These are phyloP conservation scores for Drosophila lowei DNA, from an alignment of 1,140 invertebrate species.

Conservation along the genomic window DNA sequence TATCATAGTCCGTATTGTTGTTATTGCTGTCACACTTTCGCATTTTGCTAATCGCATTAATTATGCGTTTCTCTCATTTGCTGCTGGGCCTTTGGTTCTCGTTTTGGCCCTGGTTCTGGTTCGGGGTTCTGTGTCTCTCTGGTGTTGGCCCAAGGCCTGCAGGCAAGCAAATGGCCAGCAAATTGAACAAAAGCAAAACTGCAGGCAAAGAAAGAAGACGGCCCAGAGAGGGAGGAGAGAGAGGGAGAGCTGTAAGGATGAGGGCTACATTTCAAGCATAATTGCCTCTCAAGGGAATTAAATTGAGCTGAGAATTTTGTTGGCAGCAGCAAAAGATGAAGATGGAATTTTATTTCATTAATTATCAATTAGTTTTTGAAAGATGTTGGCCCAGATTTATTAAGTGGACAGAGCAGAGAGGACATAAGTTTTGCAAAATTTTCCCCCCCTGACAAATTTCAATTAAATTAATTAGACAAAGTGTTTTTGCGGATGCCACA, in stretches of 20 bases:
- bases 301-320: conserved; percentile 61
- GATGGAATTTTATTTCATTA: conserved; percentile 74
- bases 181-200: conserved; percentile 63
- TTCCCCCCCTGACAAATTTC: conserved; percentile 36
- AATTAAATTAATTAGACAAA: conserved; percentile 67
- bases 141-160: conserved; percentile 43
- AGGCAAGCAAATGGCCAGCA: conserved; percentile 57
- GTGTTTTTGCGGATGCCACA: conserved; percentile 36
- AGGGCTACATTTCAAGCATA: conserved; percentile 51
- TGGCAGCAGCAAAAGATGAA: conserved; percentile 42
- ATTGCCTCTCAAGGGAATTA: conserved; percentile 76
- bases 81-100: conserved; percentile 67
- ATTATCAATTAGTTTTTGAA: conserved; percentile 81
- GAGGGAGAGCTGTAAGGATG: background rate
- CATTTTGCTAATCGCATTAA: conserved; percentile 80
- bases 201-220: conserved; percentile 32
- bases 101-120: conserved; percentile 22
- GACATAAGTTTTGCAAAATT: conserved; percentile 45
- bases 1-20: conserved; percentile 67
- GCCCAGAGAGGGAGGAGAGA: conserved; percentile 8
- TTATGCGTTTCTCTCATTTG: conserved; percentile 73
- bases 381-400: conserved; percentile 68
- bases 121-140: conserved; percentile 1
- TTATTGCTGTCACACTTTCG: conserved; percentile 76
- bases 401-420: conserved; percentile 47